Conservation (phyloP, 2,113 vertebrate species). For the Arvicanthis niloticus region DNA sequence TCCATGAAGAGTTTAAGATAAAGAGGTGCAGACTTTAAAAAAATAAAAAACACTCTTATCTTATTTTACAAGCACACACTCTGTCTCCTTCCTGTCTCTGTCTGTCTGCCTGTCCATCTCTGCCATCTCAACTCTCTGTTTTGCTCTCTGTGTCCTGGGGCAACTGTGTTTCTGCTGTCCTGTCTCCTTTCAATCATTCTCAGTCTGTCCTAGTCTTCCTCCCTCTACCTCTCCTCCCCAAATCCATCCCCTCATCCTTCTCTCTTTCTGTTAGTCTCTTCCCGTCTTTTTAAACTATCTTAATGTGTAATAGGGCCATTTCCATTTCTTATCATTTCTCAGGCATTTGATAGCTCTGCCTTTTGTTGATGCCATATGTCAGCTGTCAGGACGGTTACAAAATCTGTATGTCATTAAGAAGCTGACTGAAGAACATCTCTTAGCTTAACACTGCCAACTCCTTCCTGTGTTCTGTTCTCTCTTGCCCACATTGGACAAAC, state of each 20-base stretch:
- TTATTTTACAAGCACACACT: neutral
- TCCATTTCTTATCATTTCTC: neutral
- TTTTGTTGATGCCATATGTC: neutral
- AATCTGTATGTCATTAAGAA: neutral
- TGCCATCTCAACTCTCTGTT: slow-evolving; percentile 47
- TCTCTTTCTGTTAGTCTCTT: neutral
- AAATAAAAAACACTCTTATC: neutral
- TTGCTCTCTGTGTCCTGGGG: slow-evolving; percentile 63
- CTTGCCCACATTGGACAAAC: neutral
- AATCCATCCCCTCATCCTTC: neutral
- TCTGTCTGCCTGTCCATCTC: neutral
- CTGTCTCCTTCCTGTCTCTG: slow-evolving; percentile 17
- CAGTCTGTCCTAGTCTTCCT: neutral
- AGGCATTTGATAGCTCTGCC: neutral
- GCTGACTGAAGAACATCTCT: neutral
- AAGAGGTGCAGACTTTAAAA: neutral
- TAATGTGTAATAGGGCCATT: neutral
- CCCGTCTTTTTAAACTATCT: neutral
- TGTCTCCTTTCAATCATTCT: neutral
- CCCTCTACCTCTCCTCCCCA: neutral
- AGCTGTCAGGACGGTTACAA: neutral
- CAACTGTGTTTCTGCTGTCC: slow-evolving; percentile 18
- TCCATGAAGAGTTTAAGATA: neutral
- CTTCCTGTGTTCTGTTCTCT: neutral
- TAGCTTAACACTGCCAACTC: neutral